Evolutionary conservation across 2,113 vertebrate genomes (phyloP).

Genomic region (Corythornis vintsioides): DNA sequence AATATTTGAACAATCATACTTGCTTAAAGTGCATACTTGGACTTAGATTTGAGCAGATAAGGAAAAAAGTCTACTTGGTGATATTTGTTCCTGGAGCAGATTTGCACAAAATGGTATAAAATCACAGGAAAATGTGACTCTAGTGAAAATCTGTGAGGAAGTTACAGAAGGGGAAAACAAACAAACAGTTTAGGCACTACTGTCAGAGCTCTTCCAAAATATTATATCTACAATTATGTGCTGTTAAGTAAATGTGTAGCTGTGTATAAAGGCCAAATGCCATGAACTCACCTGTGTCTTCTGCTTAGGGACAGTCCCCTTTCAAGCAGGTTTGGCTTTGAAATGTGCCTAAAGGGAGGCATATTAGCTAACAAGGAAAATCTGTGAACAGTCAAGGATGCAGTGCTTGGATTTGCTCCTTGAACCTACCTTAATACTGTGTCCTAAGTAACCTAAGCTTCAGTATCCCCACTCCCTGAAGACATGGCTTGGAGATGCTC

Average conservation of each 20-base stretch:
- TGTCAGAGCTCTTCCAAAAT: neutral
- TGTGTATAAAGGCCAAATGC: accelerated
- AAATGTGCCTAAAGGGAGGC: neutral
- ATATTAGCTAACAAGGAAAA: neutral
- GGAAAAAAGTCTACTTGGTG: neutral
- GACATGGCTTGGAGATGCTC: neutral
- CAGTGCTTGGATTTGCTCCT: neutral
- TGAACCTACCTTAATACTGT: accelerated
- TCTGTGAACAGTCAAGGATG: accelerated
- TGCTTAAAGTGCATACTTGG: neutral
- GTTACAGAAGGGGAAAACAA: neutral
- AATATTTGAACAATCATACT: neutral
- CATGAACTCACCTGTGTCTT: neutral
- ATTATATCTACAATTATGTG: no score
- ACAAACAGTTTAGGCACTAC: neutral
- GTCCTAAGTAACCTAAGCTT: neutral
- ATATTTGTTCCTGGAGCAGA: neutral
- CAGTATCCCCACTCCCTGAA: neutral
- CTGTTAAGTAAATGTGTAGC: accelerated
- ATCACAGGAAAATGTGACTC: neutral
- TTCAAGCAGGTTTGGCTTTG: neutral
- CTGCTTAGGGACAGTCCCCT: neutral
- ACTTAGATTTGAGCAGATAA: neutral
- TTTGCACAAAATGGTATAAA: neutral
- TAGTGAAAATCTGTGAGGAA: neutral